Evolutionary conservation across 2,797 vertebrate species (phyloP).

Genomic region (Setipinna tenuifilis): DNA sequence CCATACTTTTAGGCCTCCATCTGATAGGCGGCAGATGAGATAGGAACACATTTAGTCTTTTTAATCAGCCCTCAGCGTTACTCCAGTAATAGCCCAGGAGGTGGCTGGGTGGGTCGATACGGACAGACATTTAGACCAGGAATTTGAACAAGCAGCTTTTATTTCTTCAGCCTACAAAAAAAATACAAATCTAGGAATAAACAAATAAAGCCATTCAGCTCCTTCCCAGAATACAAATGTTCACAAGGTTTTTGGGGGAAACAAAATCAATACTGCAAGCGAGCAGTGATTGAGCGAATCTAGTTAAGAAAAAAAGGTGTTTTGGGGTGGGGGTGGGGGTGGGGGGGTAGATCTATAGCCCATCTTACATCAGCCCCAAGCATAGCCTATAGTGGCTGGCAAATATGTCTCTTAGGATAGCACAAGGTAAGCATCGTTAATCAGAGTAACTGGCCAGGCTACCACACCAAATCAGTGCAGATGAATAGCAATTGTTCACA

Average conservation of each 20-base stretch:
- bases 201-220: slow-evolving; percentile 36
- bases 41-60: slow-evolving; percentile 70
- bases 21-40: slow-evolving; percentile 66
- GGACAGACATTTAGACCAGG: slow-evolving; percentile 59
- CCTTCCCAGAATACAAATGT: slow-evolving; percentile 37
- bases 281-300: slow-evolving; percentile 12
- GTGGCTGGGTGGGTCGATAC: slow-evolving; percentile 71
- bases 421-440: neutral
- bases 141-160: slow-evolving; percentile 19
- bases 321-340: neutral
- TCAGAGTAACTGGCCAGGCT: slow-evolving; percentile 11
- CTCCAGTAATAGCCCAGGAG: slow-evolving; percentile 64
- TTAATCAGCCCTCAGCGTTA: slow-evolving; percentile 71
- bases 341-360: neutral
- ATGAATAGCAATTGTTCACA: slow-evolving; percentile 30
- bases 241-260: neutral
- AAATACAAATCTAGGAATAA: slow-evolving; percentile 33
- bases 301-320: neutral
- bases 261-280: slow-evolving; percentile 32
- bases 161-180: slow-evolving; percentile 20
- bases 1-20: neutral
- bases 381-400: neutral
- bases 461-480: slow-evolving; percentile 17
- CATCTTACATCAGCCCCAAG: neutral
- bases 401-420: slow-evolving; percentile 10